These are phyloP conservation scores for Tachina grossa DNA, from an alignment of 2,888 invertebrate genomes.

Conservation along the genomic window DNA sequence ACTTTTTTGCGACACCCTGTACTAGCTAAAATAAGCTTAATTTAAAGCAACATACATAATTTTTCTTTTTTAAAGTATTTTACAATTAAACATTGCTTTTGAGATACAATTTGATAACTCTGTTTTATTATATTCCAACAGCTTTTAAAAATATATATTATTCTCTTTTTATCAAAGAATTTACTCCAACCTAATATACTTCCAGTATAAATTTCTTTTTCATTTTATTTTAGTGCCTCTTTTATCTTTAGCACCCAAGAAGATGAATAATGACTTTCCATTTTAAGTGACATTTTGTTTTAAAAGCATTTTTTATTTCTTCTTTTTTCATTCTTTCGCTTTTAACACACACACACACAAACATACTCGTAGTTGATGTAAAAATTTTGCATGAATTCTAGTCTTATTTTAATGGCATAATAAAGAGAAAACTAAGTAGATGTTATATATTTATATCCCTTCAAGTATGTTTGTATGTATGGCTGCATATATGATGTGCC, in stretches of 20 bases:
- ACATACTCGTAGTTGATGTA: neutral
- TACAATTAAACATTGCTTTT: too few species aligned
- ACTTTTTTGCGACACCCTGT: too few species aligned
- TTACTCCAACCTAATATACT: neutral
- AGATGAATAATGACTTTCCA: slow-evolving; percentile 79
- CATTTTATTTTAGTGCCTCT: slow-evolving; percentile 56
- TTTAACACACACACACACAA: slow-evolving; percentile 18
- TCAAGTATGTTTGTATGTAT: too few species aligned
- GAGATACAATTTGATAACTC: too few species aligned
- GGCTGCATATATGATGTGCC: neutral
- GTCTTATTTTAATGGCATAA: slow-evolving; percentile 66
- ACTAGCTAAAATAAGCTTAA: too few species aligned
- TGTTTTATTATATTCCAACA: too few species aligned
- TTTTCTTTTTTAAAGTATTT: too few species aligned
- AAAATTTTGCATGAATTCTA: slow-evolving; percentile 50
- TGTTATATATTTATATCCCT: slow-evolving; percentile 37
- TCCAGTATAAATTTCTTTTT: slow-evolving; percentile 1
- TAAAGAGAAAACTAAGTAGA: slow-evolving; percentile 58
- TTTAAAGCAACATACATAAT: too few species aligned
- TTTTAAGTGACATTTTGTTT: slow-evolving; percentile 77
- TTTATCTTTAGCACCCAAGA: slow-evolving; percentile 72
- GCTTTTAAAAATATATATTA: too few species aligned
- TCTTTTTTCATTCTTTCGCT: slow-evolving; percentile 26
- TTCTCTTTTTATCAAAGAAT: neutral
- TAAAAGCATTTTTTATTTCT: slow-evolving; percentile 61